Base-by-base conservation (phyloP, 2,888 invertebrate genomes). In the Anthophora plumipes region DNA sequence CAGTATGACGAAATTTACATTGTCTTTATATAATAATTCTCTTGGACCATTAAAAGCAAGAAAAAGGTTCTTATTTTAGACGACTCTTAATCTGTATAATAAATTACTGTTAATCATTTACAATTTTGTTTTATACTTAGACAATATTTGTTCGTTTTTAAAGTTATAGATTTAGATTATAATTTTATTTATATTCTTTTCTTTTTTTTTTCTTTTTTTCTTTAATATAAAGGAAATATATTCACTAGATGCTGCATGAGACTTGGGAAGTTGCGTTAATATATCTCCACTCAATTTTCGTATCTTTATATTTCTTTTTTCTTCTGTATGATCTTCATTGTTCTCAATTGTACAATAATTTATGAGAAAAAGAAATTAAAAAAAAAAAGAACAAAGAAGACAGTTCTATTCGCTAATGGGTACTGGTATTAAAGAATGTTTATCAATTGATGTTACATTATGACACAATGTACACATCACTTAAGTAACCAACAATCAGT, bases 201-300 rank as follows among this genome's bases (percentile, higher is more conserved):
- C 25, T 59, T 43, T 6, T 57, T 46, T 37, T n/a, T 70, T 52
- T 73, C 75, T 77, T 59, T 70, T 80, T 67, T 67, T 82, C 74
- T 78, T 72, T 79, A 67, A 60, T 60, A 66, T 63, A 60, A 77
- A 25, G 72, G 72, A 41, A 17, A 46, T 46, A 60, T 39, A 64
- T 67, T 69, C 52, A 63, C 20, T 69, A 54, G 41, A 63, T 82
- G 76, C 83, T 91, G 92, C 92, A 92, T 92, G 93, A 93, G 92
- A 91, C 92, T 93, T 93, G 91, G 94, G 93, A 94, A 94, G 94
- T 92, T 94, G 94, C 94, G 94, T 94, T 94, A 93, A 92, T 91
- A 90, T 89, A 88, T 69, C 80, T 82, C 71, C 80, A 78, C 73
- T 80, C 69, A 31, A 12, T 84, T 61, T 67, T 66, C 82, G 64